A percentile compares a stretch with the other conserved stretches of the same genome.
Evolutionary conservation across 2,888 invertebrate genomes (phyloP).

Genomic region (Nycteola revayana): DNA sequence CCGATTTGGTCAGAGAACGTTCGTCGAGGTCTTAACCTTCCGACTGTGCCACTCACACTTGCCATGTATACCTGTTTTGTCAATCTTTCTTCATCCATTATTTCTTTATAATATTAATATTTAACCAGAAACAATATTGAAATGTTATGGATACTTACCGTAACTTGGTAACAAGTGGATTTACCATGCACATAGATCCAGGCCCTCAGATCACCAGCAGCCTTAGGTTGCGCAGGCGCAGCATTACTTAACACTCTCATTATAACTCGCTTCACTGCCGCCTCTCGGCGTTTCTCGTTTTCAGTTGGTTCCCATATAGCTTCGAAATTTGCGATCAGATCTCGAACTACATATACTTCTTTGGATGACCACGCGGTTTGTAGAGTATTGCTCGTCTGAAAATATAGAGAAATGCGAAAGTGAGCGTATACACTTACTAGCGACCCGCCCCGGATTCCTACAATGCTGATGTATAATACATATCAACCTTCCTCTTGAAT

Average conservation of each 20-base stretch:
- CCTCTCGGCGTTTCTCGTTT: constrained; percentile 88
- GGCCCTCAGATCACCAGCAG: constrained; percentile 90
- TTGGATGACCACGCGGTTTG: constrained; percentile 83
- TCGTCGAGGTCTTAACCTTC: no score
- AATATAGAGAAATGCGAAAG: no score
- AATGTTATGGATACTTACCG: constrained; percentile 66
- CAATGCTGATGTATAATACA: no score
- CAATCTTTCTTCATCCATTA: no score
- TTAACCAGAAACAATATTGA: no score
- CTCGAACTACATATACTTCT: constrained; percentile 88
- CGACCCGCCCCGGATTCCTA: no score
- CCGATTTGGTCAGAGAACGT: no score
- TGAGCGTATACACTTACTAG: no score
- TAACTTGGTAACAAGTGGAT: constrained; percentile 78
- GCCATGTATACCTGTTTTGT: no score
- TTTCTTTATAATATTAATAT: no score
- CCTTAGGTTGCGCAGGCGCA: constrained; percentile 80
- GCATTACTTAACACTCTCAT: constrained; percentile 85
- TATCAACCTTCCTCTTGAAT: no score
- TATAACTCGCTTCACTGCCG: constrained; percentile 88
- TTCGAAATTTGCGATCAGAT: constrained; percentile 88
- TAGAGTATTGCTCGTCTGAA: constrained; percentile 64
- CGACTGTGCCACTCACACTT: no score
- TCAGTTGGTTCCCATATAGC: constrained; percentile 91
- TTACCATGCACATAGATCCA: constrained; percentile 89